Evolutionary conservation across 1,140 invertebrate species (phyloP), one percentile per base, ranked within the genome.

Genomic region (Bombus huntii): DNA sequence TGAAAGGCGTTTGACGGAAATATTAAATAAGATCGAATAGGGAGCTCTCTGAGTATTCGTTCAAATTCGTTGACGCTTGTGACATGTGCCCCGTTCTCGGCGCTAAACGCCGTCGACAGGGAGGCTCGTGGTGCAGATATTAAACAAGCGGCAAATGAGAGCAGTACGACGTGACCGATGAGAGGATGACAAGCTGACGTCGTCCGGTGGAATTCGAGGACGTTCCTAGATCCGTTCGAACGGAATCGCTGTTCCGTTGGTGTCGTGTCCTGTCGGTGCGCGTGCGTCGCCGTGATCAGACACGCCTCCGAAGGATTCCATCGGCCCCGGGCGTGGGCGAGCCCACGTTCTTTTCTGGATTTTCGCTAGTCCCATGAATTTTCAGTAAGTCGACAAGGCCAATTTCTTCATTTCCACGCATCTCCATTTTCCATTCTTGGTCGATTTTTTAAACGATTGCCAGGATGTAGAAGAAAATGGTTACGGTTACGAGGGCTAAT

Each of bases 331-430:
- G 79, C 89, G 83, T 74, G 59, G 70, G 31, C 82, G 83, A 83
- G 84, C 76, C 86, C 83, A 83, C 76, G 44, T 87, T 90, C 83
- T 90, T 90, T 90, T 90, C 88, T 92, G 87, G 66, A 90, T 90
- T 88, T 88, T 73, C 83, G 82, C 85, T 90, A 87, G 90, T 89
- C 89, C 89, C 91, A 92, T 93, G 91, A 93, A 93, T 91, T 91
- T 89, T 89, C 88, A 89, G 89, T 90, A 90, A 90, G 89, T 93
- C 76, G 25, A 53, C 44, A 28, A n/a, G 5, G 15, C 25, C 39
- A 59, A 37, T 59, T 62, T 37, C 13, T 77, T 18, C 39, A 5
- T 44, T 72, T 44, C 39, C 5, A 10, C 22, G 1, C 13, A 6
- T 73, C 37, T n/a, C 8, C 34, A 37, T 70, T 31, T 70, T 9